Base-by-base conservation (phyloP, 2,113 vertebrate genomes). In the Seriola rivoliana region DNA sequence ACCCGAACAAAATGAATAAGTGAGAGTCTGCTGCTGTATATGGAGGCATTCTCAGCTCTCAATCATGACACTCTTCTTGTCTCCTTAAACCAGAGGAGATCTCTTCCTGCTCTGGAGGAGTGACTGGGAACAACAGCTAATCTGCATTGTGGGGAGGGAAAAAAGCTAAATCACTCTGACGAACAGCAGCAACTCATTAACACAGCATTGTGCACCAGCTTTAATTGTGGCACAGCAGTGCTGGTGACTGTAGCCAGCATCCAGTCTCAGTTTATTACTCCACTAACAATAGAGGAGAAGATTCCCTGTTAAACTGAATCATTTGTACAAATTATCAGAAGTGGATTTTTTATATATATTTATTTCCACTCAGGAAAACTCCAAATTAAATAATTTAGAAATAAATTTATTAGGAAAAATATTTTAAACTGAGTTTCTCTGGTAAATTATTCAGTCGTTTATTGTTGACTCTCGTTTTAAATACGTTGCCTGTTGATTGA, bases 121-220 rank as follows among this genome's bases (percentile, higher is more conserved):
- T 38, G 13, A 69, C 23, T 44, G 23, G 57, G 64, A 75, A 84
- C 50, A 64, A 81, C 60, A 59, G 14, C 32, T 80, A n/a, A 32
- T 63, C 9, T 46, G 59, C 38, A 13, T 29, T 54, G 19, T 74
- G 9, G 3, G 44, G 12, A 2, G 4, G 3, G 23, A 75, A 50
- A 38, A 42, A 42, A 42, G 40, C 8, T 19, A 29, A 59, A 73
- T 52, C 36, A 60, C 66, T 78, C n/a, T 55, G 76, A 75, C 14
- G 71, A 58, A 5, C 50, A 75, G 74, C 62, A 65, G 4, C 67
- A 57, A 12, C 71, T 86, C 75, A 86, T 86, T 88, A 82, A 70
- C 63, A 48, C 57, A 1, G 44, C 52, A 71, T 73, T 77, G 67
- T 57, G 14, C 62, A 65, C 40, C 78, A 72, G 66, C 73, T 68